Evolutionary conservation across 2,113 vertebrate species (phyloP).

Genomic region (Microtus ochrogaster): DNA sequence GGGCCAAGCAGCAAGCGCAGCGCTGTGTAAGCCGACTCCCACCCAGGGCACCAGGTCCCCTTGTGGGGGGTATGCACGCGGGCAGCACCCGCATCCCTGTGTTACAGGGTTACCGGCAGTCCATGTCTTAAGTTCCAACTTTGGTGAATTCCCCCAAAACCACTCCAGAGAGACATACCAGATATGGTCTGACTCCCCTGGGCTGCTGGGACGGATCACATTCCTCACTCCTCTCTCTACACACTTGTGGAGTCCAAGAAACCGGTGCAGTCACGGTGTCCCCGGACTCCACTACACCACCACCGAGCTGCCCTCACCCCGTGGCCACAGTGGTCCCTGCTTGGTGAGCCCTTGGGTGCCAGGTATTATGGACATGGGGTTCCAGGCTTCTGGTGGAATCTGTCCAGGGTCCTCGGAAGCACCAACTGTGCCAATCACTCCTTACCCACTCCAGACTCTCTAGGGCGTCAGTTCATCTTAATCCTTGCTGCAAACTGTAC

Average conservation of each 20-base stretch:
- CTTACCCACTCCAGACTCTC: accelerated
- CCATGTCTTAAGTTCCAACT: conserved; percentile 49
- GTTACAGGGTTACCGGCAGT: neutral
- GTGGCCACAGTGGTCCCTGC: accelerated
- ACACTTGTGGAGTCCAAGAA: conserved; percentile 38
- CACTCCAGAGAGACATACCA: conserved; percentile 76
- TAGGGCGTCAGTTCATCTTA: neutral
- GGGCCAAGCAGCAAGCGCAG: conserved; percentile 39
- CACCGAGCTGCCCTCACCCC: accelerated
- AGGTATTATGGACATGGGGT: neutral
- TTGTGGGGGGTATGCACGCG: neutral
- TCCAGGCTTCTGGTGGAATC: neutral
- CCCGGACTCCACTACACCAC: neutral
- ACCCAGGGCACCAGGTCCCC: conserved; percentile 38
- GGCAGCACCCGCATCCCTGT: conserved; percentile 46
- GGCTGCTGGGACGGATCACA: conserved; percentile 41
- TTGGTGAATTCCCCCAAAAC: conserved; percentile 59
- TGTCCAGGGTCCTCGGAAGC: neutral
- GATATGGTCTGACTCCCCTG: conserved; percentile 50
- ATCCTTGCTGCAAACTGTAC: neutral
- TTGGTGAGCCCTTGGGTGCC: neutral
- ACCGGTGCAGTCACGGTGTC: neutral
- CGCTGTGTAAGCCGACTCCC: conserved; percentile 64
- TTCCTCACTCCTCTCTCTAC: conserved; percentile 53
- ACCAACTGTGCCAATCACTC: accelerated